These are phyloP conservation scores for Diogma glabrata DNA, from an alignment of 2,888 invertebrate genomes.

Conservation along the genomic window DNA sequence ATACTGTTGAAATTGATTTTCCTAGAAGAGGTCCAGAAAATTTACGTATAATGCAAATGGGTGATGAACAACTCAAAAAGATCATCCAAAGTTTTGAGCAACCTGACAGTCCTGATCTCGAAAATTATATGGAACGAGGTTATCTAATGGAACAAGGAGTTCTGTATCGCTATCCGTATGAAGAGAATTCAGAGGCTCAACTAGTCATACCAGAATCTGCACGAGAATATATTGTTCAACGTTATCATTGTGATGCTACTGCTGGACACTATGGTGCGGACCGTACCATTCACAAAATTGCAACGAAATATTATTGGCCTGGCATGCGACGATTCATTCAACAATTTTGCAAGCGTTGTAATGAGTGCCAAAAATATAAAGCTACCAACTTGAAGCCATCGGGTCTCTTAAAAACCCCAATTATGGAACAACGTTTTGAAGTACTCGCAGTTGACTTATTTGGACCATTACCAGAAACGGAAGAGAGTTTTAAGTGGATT, in stretches of 20 bases:
- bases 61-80: too few relatives aligned
- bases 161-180: constrained; percentile 18
- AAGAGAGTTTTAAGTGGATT: constrained; percentile 20
- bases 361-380: constrained; percentile 26
- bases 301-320: constrained; percentile 21
- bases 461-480: constrained; percentile 19
- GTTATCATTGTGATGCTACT: constrained; percentile 17
- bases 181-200: constrained; percentile 8
- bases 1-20: too few relatives aligned
- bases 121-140: constrained; percentile 19
- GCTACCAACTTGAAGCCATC: constrained; percentile 25
- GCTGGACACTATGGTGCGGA: constrained; percentile 24
- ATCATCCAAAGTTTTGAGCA: constrained; percentile 19
- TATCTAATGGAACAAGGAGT: constrained; percentile 21
- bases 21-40: too few relatives aligned
- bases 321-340: constrained; percentile 23
- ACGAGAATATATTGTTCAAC: constrained; percentile 14
- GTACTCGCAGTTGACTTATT: constrained; percentile 27
- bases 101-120: constrained; percentile 8
- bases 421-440: constrained; percentile 19
- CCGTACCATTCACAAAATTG: constrained; percentile 18
- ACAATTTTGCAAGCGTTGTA: constrained; percentile 23
- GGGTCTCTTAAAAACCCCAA: constrained; percentile 25
- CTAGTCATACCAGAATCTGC: constrained; percentile 16
- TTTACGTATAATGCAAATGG: too few relatives aligned